Conservation (phyloP, 2,113 vertebrate species). For the Tachysurus fulvidraco region DNA sequence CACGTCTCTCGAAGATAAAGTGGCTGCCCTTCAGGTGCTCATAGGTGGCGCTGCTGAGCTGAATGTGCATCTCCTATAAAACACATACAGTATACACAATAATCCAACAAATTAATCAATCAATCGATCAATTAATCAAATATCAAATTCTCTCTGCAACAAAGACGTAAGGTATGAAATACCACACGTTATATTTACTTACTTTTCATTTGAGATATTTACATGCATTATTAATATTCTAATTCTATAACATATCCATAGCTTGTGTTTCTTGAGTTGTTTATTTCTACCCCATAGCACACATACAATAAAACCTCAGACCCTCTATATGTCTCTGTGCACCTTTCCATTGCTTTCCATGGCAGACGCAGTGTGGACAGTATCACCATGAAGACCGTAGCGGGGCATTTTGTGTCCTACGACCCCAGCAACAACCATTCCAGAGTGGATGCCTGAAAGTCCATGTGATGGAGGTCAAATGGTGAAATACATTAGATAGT, state of each 20-base stretch:
- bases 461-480: background rate
- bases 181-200: background rate
- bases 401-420: constrained; percentile 77
- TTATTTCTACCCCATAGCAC: background rate
- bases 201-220: background rate
- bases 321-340: background rate
- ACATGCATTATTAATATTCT: background rate
- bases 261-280: background rate
- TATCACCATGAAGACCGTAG: constrained; percentile 75
- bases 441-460: constrained; percentile 73
- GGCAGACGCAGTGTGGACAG: constrained; percentile 74
- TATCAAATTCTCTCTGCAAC: background rate
- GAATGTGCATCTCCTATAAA: constrained; percentile 75
- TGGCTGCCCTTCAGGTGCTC: constrained; percentile 75
- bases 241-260: background rate
- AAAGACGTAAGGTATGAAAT: background rate
- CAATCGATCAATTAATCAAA: background rate
- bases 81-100: background rate
- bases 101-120: background rate
- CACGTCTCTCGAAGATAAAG: constrained; percentile 74
- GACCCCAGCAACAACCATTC: constrained; percentile 75
- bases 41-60: constrained; percentile 74
- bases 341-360: constrained; percentile 79
- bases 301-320: background rate
- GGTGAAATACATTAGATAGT: background rate